A percentile compares a stretch with the other conserved stretches of the same genome.
Evolutionary conservation across 1,140 invertebrate genomes (phyloP).

Genomic region (Pristionchus pacificus): DNA sequence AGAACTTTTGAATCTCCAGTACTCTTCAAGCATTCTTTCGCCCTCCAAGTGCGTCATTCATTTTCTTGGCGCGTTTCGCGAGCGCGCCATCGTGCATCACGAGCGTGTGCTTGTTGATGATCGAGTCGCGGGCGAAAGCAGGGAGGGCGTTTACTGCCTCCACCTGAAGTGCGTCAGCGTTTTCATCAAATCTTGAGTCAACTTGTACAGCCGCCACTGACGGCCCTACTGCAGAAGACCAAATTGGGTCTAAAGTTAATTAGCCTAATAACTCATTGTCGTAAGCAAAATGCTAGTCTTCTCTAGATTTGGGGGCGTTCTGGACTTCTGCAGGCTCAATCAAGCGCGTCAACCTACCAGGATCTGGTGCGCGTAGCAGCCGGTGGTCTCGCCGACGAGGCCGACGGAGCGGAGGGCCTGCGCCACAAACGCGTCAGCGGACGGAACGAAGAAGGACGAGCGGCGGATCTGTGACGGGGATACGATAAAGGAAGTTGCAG

Average conservation of each 20-base stretch:
- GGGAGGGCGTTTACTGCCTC: not conserved
- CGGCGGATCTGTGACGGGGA: conserved; percentile 12
- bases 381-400: conserved; percentile 45
- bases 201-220: too few species aligned
- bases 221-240: not conserved
- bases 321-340: too few species aligned
- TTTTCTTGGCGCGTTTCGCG: not conserved
- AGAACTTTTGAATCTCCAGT: too few species aligned
- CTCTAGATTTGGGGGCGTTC: too few species aligned
- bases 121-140: not conserved
- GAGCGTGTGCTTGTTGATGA: not conserved
- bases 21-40: too few species aligned
- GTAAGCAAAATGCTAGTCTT: too few species aligned
- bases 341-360: conserved; percentile 39
- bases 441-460: conserved; percentile 47
- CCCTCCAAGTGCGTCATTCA: too few species aligned
- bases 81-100: not conserved
- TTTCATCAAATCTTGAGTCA: too few species aligned
- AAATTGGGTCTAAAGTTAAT: too few species aligned
- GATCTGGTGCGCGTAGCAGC: conserved; percentile 50
- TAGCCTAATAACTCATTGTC: too few species aligned
- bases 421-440: conserved; percentile 38
- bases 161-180: not conserved
- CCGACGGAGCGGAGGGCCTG: conserved; percentile 47
- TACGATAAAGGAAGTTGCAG: too few species aligned